Evolutionary conservation across 1,140 invertebrate genomes (phyloP).

Genomic region (Caerostris extrusa): DNA sequence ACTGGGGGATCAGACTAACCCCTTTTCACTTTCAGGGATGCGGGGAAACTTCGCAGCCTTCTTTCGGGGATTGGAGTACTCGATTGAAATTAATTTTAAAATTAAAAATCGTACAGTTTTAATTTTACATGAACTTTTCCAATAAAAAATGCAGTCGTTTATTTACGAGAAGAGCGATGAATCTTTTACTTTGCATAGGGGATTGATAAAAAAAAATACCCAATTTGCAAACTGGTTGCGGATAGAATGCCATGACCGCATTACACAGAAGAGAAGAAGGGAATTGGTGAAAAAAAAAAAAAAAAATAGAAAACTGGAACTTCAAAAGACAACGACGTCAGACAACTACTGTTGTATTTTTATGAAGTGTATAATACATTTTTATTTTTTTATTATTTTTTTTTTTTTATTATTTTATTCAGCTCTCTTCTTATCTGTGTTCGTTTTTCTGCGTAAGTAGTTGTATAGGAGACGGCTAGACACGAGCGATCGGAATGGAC

Average conservation of each 20-base stretch:
- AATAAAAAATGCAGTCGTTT: too few species aligned
- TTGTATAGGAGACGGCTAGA: slow-evolving; percentile 39
- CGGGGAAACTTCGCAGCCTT: too few species aligned
- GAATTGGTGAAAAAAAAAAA: neutral
- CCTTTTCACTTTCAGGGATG: neutral
- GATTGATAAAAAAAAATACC: slow-evolving; percentile 9
- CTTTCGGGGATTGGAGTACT: too few species aligned
- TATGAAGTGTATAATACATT: slow-evolving; percentile 7
- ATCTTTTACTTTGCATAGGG: neutral
- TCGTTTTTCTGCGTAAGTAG: slow-evolving; percentile 52
- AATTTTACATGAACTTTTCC: too few species aligned
- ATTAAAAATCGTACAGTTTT: too few species aligned
- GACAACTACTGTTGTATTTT: slow-evolving; percentile 39
- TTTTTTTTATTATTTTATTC: slow-evolving; percentile 2
- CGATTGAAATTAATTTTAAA: too few species aligned
- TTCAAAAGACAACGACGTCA: slow-evolving; percentile 28
- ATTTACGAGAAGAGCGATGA: neutral
- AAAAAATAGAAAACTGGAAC: slow-evolving; percentile 37
- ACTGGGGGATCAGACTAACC: neutral
- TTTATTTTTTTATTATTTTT: neutral
- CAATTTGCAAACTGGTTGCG: slow-evolving; percentile 26
- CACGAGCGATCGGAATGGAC: neutral
- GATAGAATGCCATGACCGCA: slow-evolving; percentile 21
- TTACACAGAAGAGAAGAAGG: slow-evolving; percentile 20
- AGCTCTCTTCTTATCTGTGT: neutral